Evolutionary conservation across 1,140 invertebrate species (phyloP).

Genomic region (Lepidurus apus): DNA sequence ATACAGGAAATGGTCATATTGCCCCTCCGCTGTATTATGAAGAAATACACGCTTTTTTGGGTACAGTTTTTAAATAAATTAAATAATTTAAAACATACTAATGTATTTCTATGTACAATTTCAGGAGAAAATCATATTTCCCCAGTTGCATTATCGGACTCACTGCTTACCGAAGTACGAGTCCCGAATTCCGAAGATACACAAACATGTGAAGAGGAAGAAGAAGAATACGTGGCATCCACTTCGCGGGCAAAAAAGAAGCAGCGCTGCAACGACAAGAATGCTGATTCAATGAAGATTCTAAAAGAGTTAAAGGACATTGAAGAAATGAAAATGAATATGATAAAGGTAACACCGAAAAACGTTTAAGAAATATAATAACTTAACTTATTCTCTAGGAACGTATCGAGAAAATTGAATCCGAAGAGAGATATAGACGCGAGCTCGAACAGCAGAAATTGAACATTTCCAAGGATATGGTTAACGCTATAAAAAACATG

Average conservation of each 20-base stretch:
- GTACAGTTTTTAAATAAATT: not conserved
- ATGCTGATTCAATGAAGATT: not conserved
- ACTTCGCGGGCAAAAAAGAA: not conserved
- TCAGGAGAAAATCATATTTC: conserved; percentile 6
- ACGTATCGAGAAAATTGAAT: too few species aligned
- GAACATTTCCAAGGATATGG: too few species aligned
- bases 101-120: not conserved
- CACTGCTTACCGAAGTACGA: not conserved
- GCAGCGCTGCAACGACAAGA: not conserved
- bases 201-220: not conserved
- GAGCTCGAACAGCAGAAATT: too few species aligned
- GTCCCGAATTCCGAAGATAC: not conserved
- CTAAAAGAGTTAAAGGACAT: not conserved
- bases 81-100: not conserved
- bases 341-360: too few species aligned
- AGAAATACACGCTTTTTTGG: not conserved
- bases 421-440: too few species aligned
- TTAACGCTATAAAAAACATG: too few species aligned
- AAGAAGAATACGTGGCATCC: not conserved
- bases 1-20: not conserved
- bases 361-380: too few species aligned
- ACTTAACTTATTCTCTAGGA: too few species aligned
- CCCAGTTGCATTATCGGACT: not conserved
- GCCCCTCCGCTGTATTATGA: not conserved
- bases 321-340: too few species aligned